Evolutionary conservation across 2,888 invertebrate species (phyloP), one percentile per base, ranked within the genome.

Genomic region (Leptinotarsa peninsularis): DNA sequence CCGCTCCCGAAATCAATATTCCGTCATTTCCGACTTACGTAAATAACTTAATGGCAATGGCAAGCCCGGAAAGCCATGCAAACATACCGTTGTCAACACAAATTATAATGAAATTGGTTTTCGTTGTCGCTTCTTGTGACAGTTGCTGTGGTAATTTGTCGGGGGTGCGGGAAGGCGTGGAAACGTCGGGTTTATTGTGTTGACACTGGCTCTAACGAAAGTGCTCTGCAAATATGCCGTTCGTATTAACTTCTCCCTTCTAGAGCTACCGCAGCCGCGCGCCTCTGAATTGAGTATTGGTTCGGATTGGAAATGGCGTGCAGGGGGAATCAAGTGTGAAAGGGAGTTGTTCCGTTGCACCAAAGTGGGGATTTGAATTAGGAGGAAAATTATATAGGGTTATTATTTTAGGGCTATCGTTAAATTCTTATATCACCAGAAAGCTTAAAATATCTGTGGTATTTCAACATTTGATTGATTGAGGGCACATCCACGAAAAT

Each of bases 151-250:
- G 81, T 80, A 81, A 81, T 81, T 79, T 76, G 80, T 78, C 63
- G 75, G 78, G 72, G 70, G 49, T 18, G 71, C 79, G 75, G 76
- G 72, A 80, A 71, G 76, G 77, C 82, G 76, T 76, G 76, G 82
- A 84, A 84, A 83, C 83, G 82, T 84, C 84, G 79, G 81, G 78
- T 84, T 85, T 86, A 86, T 86, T 85, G 83, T 86, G 86, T 86
- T 86, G 85, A 86, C 73, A 66, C 68, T 73, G 68, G 76, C 76
- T 71, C 73, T 68, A 68, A 74, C 86, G 84, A 85, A 86, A 87
- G 87, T 85, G 86, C 86, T 86, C 82, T 77, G 86, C 86, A 87
- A 87, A 87, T 87, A 87, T 86, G 86, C 85, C 83, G 83, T 86
- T 84, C 83, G 84, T 84, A 87, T 86, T 86, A 87, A 85, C 85